Conservation (phyloP, 2,797 vertebrate species). For the Pangasius sanitwongsei region DNA sequence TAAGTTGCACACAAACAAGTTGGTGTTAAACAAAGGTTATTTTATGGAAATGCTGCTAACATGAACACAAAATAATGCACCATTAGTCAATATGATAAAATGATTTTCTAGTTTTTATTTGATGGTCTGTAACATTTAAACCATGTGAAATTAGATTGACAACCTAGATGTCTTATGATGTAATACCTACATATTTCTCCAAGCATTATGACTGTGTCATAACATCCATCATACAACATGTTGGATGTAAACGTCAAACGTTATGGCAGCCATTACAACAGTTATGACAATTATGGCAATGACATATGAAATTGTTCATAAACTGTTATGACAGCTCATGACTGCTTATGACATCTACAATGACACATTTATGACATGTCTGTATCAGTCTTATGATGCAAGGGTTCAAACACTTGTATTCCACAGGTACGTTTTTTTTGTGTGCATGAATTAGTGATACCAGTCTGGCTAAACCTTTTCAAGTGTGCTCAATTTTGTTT, state of each 20-base stretch:
- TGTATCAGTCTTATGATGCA: background rate
- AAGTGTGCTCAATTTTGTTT: background rate
- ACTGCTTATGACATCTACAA: background rate
- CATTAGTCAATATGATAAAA: background rate
- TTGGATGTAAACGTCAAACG: background rate
- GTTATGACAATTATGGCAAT: background rate
- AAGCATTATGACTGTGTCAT: background rate
- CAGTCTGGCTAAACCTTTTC: background rate
- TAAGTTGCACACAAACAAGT: slow-evolving; percentile 3
- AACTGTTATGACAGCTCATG: background rate
- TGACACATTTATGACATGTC: background rate
- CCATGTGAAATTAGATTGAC: background rate
- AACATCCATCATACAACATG: background rate
- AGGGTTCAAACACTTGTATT: background rate
- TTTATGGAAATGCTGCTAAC: background rate
- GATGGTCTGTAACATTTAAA: background rate
- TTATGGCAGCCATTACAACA: background rate
- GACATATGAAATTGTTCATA: background rate
- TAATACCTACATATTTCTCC: background rate
- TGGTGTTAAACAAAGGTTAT: slow-evolving; percentile 1
- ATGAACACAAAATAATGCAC: background rate
- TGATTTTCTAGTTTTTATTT: background rate
- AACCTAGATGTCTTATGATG: background rate
- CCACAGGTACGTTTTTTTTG: background rate
- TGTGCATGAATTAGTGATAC: background rate